phyloP scores from a whole-genome alignment of 1,140 invertebrate species.

The Eupristina koningsbergeri region DNA sequence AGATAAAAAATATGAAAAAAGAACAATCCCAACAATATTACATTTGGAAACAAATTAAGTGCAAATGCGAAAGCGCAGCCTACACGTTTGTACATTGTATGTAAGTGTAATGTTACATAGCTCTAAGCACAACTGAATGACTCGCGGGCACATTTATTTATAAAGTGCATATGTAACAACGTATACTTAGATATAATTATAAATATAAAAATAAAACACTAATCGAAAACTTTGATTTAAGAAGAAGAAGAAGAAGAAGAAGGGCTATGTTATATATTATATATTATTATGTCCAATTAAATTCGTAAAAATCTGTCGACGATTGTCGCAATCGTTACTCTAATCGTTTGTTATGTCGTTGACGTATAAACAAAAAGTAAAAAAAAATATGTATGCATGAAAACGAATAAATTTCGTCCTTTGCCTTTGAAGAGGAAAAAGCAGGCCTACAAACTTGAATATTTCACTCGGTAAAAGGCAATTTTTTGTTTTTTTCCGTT shows the following conservation, averaged over 20 bases:
- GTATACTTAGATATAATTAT: constrained; percentile 38
- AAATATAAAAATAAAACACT: constrained; percentile 30
- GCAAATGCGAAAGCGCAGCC: constrained; percentile 58
- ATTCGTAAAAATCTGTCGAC: constrained; percentile 43
- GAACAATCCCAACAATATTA: constrained; percentile 41
- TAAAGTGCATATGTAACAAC: constrained; percentile 35
- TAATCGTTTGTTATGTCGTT: constrained; percentile 27
- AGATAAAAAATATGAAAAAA: constrained; percentile 23
- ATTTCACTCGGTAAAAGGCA: constrained; percentile 23
- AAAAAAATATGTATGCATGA: not conserved
- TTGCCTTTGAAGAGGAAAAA: constrained; percentile 21
- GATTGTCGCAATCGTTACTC: constrained; percentile 27
- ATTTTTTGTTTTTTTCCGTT: constrained; percentile 40
- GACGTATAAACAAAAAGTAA: constrained; percentile 20
- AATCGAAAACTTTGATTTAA: constrained; percentile 44
- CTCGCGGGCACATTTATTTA: constrained; percentile 50
- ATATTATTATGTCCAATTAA: constrained; percentile 28
- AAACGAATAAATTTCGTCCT: constrained; percentile 26
- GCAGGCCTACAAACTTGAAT: constrained; percentile 47
- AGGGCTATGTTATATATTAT: constrained; percentile 48
- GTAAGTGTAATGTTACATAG: constrained; percentile 46
- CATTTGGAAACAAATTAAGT: constrained; percentile 45
- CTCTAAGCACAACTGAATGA: constrained; percentile 50
- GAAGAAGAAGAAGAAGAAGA: constrained; percentile 3
- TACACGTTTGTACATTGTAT: constrained; percentile 59